Percentiles rank a stretch among this genome's conserved stretches.
Evolutionary conservation across 2,113 vertebrate genomes (phyloP).

Genomic region (Boulengeromyrus knoepffleri): DNA sequence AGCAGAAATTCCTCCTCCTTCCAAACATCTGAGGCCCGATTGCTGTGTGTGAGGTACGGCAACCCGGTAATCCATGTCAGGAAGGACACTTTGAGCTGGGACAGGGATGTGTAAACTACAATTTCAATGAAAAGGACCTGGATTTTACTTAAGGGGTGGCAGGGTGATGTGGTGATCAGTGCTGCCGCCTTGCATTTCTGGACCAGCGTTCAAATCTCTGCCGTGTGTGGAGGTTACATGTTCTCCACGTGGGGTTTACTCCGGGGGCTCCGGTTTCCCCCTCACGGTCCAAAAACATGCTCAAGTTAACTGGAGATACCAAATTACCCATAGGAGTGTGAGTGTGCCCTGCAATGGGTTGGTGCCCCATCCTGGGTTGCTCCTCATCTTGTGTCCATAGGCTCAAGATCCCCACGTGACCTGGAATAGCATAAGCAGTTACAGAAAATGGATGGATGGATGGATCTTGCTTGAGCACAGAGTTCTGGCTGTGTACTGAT

Average conservation of each 20-base stretch:
- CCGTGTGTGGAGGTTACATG: neutral
- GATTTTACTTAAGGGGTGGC: neutral
- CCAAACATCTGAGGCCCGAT: neutral
- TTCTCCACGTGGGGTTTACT: neutral
- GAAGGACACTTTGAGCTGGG: neutral
- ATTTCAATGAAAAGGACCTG: neutral
- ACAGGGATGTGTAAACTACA: neutral
- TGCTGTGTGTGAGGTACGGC: neutral
- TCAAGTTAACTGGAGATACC: neutral
- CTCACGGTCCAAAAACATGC: neutral
- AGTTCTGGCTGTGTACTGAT: neutral
- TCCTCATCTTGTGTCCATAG: neutral
- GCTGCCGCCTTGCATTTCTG: neutral
- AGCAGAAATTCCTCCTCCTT: neutral
- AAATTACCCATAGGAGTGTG: neutral
- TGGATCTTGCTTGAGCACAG: neutral
- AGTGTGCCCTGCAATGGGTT: neutral
- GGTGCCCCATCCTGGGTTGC: neutral
- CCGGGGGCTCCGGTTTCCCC: no score
- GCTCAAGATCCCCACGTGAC: neutral
- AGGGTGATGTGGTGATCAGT: neutral
- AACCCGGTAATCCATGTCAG: neutral
- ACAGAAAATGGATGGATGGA: neutral
- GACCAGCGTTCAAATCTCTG: neutral
- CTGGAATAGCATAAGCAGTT: neutral